phyloP scores from a whole-genome alignment of 1,140 invertebrate genomes.

The Schlechtendalia chinensis region DNA sequence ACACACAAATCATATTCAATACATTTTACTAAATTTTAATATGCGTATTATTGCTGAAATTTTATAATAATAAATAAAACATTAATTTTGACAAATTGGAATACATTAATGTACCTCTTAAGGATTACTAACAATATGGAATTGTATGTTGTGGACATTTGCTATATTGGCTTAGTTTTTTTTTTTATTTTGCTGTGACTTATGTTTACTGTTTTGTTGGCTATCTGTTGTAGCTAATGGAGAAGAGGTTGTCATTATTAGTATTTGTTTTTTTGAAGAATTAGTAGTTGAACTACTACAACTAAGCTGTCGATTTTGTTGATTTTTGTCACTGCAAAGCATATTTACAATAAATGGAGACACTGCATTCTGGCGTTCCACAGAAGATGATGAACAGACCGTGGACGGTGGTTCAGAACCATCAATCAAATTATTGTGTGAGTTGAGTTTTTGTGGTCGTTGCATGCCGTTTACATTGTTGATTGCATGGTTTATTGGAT shows the following conservation, averaged over 20 bases:
- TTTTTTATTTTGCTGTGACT: background rate
- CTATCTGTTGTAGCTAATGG: background rate
- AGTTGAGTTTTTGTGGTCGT: background rate
- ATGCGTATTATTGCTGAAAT: background rate
- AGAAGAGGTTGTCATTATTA: background rate
- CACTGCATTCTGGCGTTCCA: background rate
- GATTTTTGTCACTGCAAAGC: background rate
- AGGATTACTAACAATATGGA: too few relatives aligned
- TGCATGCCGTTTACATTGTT: too few relatives aligned
- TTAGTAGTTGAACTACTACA: background rate
- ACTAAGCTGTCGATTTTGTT: background rate
- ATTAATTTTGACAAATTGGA: too few relatives aligned
- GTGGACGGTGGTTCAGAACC: background rate
- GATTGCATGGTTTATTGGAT: background rate
- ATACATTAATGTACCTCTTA: too few relatives aligned
- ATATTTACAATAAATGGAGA: background rate
- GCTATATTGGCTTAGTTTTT: background rate
- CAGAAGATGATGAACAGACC: background rate
- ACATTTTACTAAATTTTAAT: slow-evolving; percentile 3
- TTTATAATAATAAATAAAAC: background rate
- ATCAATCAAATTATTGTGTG: background rate
- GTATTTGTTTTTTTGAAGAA: background rate
- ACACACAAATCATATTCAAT: background rate
- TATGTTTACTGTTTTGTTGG: background rate
- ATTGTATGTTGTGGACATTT: too few relatives aligned